These are phyloP conservation scores for Propithecus perrieri DNA, from an alignment of 2,797 vertebrate genomes.

Conservation along the genomic window DNA sequence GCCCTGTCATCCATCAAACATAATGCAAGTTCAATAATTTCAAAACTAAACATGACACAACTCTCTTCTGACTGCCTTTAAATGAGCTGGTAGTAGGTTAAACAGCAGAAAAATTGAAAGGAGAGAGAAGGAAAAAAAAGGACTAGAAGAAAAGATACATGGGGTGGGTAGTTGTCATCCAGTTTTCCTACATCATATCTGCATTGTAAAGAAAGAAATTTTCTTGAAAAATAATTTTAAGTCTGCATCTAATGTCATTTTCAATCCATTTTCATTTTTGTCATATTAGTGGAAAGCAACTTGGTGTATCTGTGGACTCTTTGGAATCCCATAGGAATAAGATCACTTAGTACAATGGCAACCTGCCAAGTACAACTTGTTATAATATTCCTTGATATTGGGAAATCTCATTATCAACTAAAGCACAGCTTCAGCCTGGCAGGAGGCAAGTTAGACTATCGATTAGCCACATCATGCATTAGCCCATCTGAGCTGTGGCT, in stretches of 20 bases:
- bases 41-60: not conserved
- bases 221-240: conserved; percentile 72
- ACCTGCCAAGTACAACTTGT: conserved; percentile 82
- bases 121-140: not conserved
- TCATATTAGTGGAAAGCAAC: conserved; percentile 79
- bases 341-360: conserved; percentile 76
- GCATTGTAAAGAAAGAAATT: conserved; percentile 68
- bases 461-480: conserved; percentile 62
- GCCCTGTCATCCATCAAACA: conserved; percentile 27
- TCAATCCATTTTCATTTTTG: conserved; percentile 79
- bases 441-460: conserved; percentile 73
- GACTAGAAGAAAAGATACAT: not conserved
- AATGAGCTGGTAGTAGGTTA: not conserved
- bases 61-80: conserved; percentile 43
- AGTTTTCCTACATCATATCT: conserved; percentile 48
- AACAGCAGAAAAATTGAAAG: not conserved
- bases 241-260: conserved; percentile 74
- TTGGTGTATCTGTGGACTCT: conserved; percentile 82
- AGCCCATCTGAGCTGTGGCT: not conserved
- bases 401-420: conserved; percentile 78
- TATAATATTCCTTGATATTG: conserved; percentile 71
- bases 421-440: conserved; percentile 56
- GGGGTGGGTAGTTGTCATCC: not conserved
- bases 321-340: conserved; percentile 80
- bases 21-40: conserved; percentile 14